These are phyloP conservation scores for Capitulum mitella DNA, from an alignment of 2,888 invertebrate genomes.

Conservation along the genomic window DNA sequence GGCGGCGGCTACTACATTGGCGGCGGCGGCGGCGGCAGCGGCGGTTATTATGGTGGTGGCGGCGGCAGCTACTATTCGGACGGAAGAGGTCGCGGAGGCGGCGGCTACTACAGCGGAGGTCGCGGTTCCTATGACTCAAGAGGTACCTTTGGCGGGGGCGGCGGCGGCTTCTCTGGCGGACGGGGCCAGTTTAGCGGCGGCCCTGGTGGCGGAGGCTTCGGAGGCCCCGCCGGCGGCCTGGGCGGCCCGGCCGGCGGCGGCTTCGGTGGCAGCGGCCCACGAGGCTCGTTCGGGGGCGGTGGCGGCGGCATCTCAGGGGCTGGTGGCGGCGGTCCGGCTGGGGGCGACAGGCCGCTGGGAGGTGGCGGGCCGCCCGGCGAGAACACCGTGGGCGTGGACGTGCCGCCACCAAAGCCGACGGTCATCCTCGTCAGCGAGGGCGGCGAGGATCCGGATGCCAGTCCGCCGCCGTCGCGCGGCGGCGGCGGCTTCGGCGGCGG, in stretches of 20 bases:
- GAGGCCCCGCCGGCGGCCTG: background rate
- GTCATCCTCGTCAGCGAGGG: conserved; percentile 6
- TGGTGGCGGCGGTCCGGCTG: conserved; percentile 39
- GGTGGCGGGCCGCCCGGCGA: conserved; percentile 47
- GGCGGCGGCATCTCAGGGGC: conserved; percentile 34
- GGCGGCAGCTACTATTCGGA: background rate
- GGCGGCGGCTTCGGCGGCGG: background rate
- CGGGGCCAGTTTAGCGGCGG: background rate
- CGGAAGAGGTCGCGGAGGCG: background rate
- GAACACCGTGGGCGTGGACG: conserved; percentile 39
- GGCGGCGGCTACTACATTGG: conserved; percentile 44
- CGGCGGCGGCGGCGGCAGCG: conserved; percentile 40
- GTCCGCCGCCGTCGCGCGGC: background rate
- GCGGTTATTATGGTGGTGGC: conserved; percentile 43
- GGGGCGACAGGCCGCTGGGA: conserved; percentile 47
- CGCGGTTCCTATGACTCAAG: conserved; percentile 44
- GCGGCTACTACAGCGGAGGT: conserved; percentile 34
- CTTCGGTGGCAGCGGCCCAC: background rate
- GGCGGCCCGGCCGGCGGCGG: background rate
- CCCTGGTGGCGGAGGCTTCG: background rate
- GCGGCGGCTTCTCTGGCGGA: background rate
- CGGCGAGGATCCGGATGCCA: conserved; percentile 4
- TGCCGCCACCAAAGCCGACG: conserved; percentile 28
- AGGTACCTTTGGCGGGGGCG: conserved; percentile 10
- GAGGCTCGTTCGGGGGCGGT: background rate